These are phyloP conservation scores for Erythrocebus patas DNA, from an alignment of 2,113 vertebrate genomes.

Conservation along the genomic window DNA sequence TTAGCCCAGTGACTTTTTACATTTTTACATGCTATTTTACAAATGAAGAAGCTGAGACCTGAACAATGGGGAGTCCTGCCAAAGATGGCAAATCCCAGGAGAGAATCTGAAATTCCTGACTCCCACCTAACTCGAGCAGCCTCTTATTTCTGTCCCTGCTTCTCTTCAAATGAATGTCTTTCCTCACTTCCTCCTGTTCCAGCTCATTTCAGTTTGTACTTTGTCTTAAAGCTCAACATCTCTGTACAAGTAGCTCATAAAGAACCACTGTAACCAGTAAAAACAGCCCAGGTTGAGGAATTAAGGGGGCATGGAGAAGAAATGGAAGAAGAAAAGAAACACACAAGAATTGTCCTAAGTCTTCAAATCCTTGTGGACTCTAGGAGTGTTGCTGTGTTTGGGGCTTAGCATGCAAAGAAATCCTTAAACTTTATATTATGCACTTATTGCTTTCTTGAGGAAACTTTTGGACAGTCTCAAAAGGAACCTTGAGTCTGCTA, in stretches of 20 bases:
- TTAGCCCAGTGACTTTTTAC: not conserved
- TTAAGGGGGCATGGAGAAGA: not conserved
- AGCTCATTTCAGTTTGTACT: not conserved
- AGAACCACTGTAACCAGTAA: not conserved
- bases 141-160: not conserved
- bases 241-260: not conserved
- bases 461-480: conserved; percentile 1
- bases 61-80: not conserved
- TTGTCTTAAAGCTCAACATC: not conserved
- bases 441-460: not conserved
- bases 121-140: not conserved
- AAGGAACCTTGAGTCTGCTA: not conserved
- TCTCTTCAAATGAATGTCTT: not conserved
- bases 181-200: not conserved
- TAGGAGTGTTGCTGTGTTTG: not conserved
- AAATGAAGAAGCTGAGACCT: not conserved
- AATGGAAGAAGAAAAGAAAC: not conserved
- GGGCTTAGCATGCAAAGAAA: not conserved
- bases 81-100: not conserved
- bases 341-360: not conserved
- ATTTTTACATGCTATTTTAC: not conserved
- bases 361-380: not conserved
- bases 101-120: not conserved
- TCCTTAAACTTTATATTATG: not conserved
- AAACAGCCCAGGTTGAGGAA: not conserved